Conservation (phyloP, 1,140 invertebrate genomes). For the Drosophila littoralis region DNA sequence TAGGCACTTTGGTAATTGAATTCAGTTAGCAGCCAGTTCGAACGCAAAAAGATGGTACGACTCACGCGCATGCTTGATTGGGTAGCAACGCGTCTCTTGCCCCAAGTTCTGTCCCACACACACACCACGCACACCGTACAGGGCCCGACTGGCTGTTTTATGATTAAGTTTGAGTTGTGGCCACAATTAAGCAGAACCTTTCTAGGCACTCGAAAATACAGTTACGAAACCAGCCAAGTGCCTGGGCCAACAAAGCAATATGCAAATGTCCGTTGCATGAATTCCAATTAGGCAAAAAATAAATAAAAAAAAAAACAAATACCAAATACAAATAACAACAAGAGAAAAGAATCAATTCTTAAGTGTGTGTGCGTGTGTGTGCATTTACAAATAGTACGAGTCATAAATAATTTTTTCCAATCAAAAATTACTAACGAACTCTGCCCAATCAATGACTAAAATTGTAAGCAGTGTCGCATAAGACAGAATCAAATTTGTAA, state of each 20-base stretch:
- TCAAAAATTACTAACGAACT: conserved; percentile 79
- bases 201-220: conserved; percentile 79
- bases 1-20: conserved; percentile 83
- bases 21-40: conserved; percentile 72
- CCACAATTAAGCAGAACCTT: conserved; percentile 82
- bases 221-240: conserved; percentile 75
- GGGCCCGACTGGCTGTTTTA: conserved; percentile 48
- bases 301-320: conserved; percentile 24
- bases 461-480: conserved; percentile 47
- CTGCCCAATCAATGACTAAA: conserved; percentile 78
- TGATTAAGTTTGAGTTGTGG: conserved; percentile 72
- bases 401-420: conserved; percentile 82
- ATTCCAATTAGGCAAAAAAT: conserved; percentile 80
- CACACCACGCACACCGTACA: neutral
- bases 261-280: conserved; percentile 78
- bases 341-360: conserved; percentile 28
- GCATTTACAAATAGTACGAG: conserved; percentile 73
- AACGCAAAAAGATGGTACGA: conserved; percentile 70
- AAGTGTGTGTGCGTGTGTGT: conserved; percentile 61
- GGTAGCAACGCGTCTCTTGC: conserved; percentile 12
- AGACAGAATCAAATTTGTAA: conserved; percentile 50
- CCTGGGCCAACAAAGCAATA: conserved; percentile 76
- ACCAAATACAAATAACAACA: conserved; percentile 29
- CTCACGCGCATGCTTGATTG: conserved; percentile 80
- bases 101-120: neutral